phyloP scores from a whole-genome alignment of 2,888 invertebrate species.

The Eristalis tenax region DNA sequence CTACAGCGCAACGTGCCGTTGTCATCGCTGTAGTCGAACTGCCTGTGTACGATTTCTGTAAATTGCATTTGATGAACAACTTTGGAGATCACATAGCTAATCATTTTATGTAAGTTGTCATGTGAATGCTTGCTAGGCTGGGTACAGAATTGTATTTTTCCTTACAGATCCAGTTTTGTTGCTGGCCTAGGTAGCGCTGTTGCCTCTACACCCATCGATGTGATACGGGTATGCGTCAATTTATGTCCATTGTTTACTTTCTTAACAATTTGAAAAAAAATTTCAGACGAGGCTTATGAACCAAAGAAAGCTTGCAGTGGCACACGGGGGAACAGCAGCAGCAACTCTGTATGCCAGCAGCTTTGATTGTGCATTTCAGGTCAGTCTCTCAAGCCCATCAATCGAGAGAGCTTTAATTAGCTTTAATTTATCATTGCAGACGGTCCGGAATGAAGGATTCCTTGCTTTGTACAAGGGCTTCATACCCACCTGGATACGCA shows the following conservation, averaged over 20 bases:
- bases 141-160: background rate
- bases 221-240: conserved; percentile 86
- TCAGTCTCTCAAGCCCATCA: conserved; percentile 77
- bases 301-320: conserved; percentile 86
- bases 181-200: conserved; percentile 96
- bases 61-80: conserved; percentile 86
- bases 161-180: conserved; percentile 91
- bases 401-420: background rate
- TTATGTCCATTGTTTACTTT: conserved; percentile 58
- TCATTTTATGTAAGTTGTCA: conserved; percentile 88
- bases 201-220: conserved; percentile 96
- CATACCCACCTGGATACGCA: conserved; percentile 95
- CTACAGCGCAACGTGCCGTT: conserved; percentile 96
- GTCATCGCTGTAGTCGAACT: conserved; percentile 96
- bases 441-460: conserved; percentile 93
- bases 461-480: conserved; percentile 96
- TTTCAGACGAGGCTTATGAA: conserved; percentile 96
- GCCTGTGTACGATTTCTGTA: conserved; percentile 95
- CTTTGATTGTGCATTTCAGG: conserved; percentile 90
- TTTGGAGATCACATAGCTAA: conserved; percentile 91
- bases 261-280: conserved; percentile 27
- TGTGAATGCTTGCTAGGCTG: background rate
- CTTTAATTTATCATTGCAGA: conserved; percentile 82
- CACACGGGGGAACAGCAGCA: conserved; percentile 79
- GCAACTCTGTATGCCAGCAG: conserved; percentile 89